Base-by-base conservation (phyloP, 2,888 invertebrate species). In the Tanytarsus gracilentus region DNA sequence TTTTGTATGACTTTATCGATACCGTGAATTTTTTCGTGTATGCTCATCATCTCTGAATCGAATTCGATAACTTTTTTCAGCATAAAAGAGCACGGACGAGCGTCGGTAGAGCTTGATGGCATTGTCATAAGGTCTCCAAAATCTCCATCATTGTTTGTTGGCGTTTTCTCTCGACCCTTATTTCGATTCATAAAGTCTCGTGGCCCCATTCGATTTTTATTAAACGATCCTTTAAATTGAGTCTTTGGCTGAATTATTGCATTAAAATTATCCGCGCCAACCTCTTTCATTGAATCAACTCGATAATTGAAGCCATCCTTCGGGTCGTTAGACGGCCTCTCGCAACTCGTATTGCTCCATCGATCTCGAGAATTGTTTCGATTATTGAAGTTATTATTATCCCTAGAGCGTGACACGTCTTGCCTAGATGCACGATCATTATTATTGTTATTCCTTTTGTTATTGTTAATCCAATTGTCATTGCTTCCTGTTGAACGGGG, bases 1-100 rank as follows among this genome's bases (percentile, higher is more conserved):
- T 50, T 60, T 26, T 23, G 25, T n/a, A 60, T 60, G 14, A 60
- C 60, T 60, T 60, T 60, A 26, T 60, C 60, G 27, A 60, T 60
- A 11, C 60, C 60, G 25, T 50, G 60, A 14, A 60, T 50, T 50
- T 50, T 49, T 3, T 60, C 60, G n/a, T 50, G 49, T 26, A 50
- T 11, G 25, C 9, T 23, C 9, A 7, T 9, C 1, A 60, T 11
- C 33, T 49, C 49, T 2, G 23, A 16, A 7, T 60, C 60, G 18
- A 60, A 33, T 49, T 60, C 60, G 1, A 50, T 50, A 9, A 60
- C 23, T 25, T 49, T 49, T 23, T 36, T 30, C 9, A 60, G 23
- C 9, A 27, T 50, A 1, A 21, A 9, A 21, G 23, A 30, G 33
- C 50, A 50, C n/a, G 60, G 60, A 16, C 60, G 49, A 8, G 14